phyloP scores from a whole-genome alignment of 2,797 vertebrate genomes.

The Hydrolagus colliei region DNA sequence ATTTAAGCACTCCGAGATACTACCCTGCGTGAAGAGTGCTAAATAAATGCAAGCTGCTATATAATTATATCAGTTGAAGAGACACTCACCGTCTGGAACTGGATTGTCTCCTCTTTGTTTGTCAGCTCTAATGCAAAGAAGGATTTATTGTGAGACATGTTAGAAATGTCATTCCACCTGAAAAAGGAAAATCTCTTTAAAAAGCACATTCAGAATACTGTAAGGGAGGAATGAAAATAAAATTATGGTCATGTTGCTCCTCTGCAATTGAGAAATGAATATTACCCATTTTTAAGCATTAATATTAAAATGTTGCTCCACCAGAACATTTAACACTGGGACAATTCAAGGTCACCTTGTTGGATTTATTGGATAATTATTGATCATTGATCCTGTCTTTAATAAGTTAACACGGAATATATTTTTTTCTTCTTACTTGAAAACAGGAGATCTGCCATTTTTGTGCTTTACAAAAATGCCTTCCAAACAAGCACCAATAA shows the following conservation, averaged over 20 bases:
- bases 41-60: too few species aligned
- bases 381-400: too few species aligned
- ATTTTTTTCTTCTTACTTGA: constrained; percentile 59
- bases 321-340: too few species aligned
- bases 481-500: constrained; percentile 85
- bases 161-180: constrained; percentile 97
- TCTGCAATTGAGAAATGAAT: too few species aligned
- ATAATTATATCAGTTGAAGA: neutral
- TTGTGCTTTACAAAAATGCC: constrained; percentile 94
- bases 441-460: constrained; percentile 79
- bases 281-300: too few species aligned
- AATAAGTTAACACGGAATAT: neutral
- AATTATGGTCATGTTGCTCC: too few species aligned
- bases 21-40: too few species aligned
- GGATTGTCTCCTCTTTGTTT: constrained; percentile 93
- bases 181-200: constrained; percentile 35
- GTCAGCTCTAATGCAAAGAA: constrained; percentile 86
- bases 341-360: too few species aligned
- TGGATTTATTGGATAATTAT: too few species aligned
- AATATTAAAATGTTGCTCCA: too few species aligned
- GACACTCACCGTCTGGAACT: constrained; percentile 91
- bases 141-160: constrained; percentile 97
- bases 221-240: too few species aligned
- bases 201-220: neutral
- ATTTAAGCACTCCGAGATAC: too few species aligned